Conservation (phyloP, 1,140 invertebrate species). For the Microplitis mediator region DNA sequence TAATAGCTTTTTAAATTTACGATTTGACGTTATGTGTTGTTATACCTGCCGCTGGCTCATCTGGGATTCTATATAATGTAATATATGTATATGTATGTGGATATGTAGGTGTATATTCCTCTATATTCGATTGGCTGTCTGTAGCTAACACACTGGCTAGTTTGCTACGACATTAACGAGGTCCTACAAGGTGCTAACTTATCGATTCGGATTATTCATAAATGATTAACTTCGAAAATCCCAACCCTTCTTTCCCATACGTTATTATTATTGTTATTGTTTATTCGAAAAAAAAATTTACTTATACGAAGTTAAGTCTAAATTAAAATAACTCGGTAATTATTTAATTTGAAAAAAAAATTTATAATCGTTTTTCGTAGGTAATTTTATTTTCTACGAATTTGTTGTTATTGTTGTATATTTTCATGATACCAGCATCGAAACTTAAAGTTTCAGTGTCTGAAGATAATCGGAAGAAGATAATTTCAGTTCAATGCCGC, state of each 20-base stretch:
- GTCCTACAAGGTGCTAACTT: slow-evolving; percentile 20
- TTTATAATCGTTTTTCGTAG: too few species aligned
- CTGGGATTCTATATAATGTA: background rate
- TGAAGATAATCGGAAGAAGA: too few species aligned
- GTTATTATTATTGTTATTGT: background rate
- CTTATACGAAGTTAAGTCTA: too few species aligned
- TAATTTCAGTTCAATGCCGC: too few species aligned
- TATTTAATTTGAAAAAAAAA: too few species aligned
- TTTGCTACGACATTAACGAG: slow-evolving; percentile 1
- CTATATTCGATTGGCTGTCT: background rate
- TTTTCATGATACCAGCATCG: too few species aligned
- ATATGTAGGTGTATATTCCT: background rate
- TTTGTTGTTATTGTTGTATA: too few species aligned
- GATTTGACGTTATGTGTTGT: background rate
- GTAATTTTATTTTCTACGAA: too few species aligned
- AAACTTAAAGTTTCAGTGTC: too few species aligned
- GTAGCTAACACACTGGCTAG: background rate
- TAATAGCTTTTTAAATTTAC: slow-evolving; percentile 33
- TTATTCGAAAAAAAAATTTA: too few species aligned
- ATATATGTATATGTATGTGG: background rate
- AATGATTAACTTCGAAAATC: slow-evolving; percentile 18
- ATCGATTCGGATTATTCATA: slow-evolving; percentile 27
- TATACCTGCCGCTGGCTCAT: too few species aligned
- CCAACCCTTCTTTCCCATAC: background rate
- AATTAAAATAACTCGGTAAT: too few species aligned